Conservation (phyloP, 2,113 vertebrate genomes). For the Siniperca chuatsi region DNA sequence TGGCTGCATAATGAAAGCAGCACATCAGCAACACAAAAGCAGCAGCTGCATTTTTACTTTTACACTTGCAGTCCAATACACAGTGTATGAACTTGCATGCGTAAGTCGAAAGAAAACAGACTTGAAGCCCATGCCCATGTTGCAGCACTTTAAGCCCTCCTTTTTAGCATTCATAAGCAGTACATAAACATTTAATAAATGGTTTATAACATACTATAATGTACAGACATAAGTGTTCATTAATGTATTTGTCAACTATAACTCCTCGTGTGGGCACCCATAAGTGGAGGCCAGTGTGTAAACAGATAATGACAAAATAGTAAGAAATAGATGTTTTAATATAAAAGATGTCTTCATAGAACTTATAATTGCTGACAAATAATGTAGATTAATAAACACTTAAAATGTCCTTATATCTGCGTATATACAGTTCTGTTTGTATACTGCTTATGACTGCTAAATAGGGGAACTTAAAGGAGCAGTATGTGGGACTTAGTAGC, state of each 20-base stretch:
- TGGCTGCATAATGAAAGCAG: too few species aligned
- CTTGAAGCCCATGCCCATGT: background rate
- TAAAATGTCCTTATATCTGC: background rate
- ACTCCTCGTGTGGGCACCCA: background rate
- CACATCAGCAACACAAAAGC: slow-evolving; percentile 3
- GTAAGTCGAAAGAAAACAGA: background rate
- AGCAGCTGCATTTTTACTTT: slow-evolving; percentile 6
- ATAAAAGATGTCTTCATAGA: background rate
- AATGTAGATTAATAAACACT: background rate
- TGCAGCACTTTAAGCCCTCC: too few species aligned
- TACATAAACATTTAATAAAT: background rate
- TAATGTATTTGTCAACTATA: background rate
- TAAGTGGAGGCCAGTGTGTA: background rate
- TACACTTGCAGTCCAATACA: background rate
- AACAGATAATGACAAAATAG: background rate
- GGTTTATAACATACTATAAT: background rate
- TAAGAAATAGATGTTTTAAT: background rate
- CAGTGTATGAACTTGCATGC: background rate
- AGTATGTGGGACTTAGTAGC: too few species aligned
- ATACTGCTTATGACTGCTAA: background rate
- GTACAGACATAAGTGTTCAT: background rate
- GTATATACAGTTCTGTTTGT: too few species aligned
- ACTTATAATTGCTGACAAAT: too few species aligned
- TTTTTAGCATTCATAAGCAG: too few species aligned
- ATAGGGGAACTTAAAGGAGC: too few species aligned